Evolutionary conservation across 92 coral and sea anemone species (phyloP), one percentile per base, ranked within the genome.

Genomic region (Zoanthus solanderi): DNA sequence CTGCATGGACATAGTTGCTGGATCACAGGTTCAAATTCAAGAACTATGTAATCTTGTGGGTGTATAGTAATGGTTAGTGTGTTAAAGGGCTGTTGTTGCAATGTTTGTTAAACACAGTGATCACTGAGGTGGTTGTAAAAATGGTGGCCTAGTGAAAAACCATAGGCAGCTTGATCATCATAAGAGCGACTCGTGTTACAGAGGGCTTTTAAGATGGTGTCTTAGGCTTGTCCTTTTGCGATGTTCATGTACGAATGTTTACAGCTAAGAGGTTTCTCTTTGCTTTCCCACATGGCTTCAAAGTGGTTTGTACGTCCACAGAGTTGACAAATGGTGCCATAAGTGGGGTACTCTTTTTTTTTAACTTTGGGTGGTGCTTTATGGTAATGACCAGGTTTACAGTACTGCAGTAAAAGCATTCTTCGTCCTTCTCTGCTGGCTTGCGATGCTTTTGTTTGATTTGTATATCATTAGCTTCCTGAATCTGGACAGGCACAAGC

Each of bases 11-110:
- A 28, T 45, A 42, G 81, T 8, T 79, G 48, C 15, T 63, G 66
- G 52, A 45, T 69, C 68, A 46, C 66, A 31, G 80, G 87, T 15
- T 78, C 12, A n/a, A 67, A 71, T 6, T 72, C 86, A 1, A 86
- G 75, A 44, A 75, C 72, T 14, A 6, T 16, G 89, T 86, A 76
- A 56, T 75, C 84, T 12, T 86, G 84, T 57, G 67, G 84, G 47
- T 86, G 89, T 45, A 17, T 15, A 10, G 84, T 76, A 15, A 52
- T 23, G 0, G 67, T 79, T 7, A 79, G 54, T n/a, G 47, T 3
- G 34, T 66, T 15, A 52, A 52, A 66, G 17, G 89, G 89, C 58
- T 85, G 89, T 12, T 83, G 89, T 34, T 86, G 66, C 14, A 76
- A 86, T 15, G 83, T 50, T 32, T 78, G 44, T 32, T 42, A 28